Evolutionary conservation across 2,113 vertebrate species (phyloP).

Genomic region (Plestiodon gilberti): DNA sequence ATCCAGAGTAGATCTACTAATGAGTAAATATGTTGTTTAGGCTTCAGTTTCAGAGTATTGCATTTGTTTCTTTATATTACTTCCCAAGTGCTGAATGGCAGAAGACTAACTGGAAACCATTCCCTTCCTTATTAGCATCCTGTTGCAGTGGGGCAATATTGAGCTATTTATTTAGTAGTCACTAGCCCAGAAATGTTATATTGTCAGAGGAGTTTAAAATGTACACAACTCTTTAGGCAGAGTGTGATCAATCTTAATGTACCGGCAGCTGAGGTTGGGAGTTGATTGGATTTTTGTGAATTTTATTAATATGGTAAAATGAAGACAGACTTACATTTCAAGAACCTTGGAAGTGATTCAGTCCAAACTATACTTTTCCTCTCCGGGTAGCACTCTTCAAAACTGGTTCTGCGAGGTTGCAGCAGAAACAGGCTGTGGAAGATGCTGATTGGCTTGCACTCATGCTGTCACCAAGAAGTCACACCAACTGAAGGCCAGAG

Average conservation of each 20-base stretch:
- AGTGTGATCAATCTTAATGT: background rate
- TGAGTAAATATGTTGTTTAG: background rate
- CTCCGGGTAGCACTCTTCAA: too few relatives aligned
- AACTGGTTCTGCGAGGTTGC: too few relatives aligned
- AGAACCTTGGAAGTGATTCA: too few relatives aligned
- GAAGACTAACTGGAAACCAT: background rate
- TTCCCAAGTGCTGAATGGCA: background rate
- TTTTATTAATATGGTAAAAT: slow-evolving; percentile 5
- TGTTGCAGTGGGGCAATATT: background rate
- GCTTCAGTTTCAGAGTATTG: background rate
- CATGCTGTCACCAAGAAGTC: too few relatives aligned
- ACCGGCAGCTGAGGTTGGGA: background rate
- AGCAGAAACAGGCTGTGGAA: too few relatives aligned
- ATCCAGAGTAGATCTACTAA: background rate
- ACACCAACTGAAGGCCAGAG: too few relatives aligned
- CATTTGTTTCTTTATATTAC: slow-evolving; percentile 4
- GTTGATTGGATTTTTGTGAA: background rate
- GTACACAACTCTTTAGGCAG: background rate
- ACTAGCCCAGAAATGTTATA: rapidly evolving
- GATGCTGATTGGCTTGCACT: too few relatives aligned
- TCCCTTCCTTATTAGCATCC: background rate
- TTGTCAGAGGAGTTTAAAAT: background rate
- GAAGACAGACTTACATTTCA: too few relatives aligned
- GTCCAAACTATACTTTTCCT: too few relatives aligned
- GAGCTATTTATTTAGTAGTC: background rate